Base-by-base conservation (phyloP, 1,140 invertebrate genomes). In the Brachionus sp. region DNA sequence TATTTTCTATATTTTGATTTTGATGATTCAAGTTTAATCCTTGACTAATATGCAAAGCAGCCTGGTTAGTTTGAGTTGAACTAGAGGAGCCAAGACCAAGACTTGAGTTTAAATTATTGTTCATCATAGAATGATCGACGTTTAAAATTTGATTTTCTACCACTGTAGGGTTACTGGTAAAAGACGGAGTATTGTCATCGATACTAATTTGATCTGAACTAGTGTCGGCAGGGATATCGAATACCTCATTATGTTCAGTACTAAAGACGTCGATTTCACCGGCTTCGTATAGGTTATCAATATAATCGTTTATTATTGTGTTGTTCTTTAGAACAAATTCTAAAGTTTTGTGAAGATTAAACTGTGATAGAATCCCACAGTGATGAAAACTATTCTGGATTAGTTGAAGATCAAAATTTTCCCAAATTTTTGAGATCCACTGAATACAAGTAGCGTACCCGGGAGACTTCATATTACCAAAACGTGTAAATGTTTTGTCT, bases 291-390 rank as follows among this genome's bases (percentile, higher is more conserved):
- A 62, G 57, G 57, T 62, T 62, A 12, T 62, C 57, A 62, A 62
- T 62, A 62, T 62, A 62, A 62, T 62, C 57, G 57, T 62, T 62
- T 62, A 62, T 62, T 62, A 62, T 62, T 62, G 57, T 62, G 57
- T 62, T 62, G 57, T 62, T 62, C 57, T 62, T 62, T 62, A 62
- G 57, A 62, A 62, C 23, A 62, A 62, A 62, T 62, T 62, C 57
- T 62, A 62, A 62, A 29, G 57, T 62, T 62, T 62, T 62, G 16
- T 62, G 9, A 62, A 62, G 57, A 62, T 62, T 62, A 62, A 62
- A 62, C 57, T 62, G 57, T 62, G 57, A 62, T 62, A 62, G 57
- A 62, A 62, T 62, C 57, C 57, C 16, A 62, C 57, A 62, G 57
- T 62, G 57, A 62, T 62, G 16, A 23, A 62, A 62, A 62, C 57